Conservation (phyloP, 2,888 invertebrate species). For the Esperia sulphurella region DNA sequence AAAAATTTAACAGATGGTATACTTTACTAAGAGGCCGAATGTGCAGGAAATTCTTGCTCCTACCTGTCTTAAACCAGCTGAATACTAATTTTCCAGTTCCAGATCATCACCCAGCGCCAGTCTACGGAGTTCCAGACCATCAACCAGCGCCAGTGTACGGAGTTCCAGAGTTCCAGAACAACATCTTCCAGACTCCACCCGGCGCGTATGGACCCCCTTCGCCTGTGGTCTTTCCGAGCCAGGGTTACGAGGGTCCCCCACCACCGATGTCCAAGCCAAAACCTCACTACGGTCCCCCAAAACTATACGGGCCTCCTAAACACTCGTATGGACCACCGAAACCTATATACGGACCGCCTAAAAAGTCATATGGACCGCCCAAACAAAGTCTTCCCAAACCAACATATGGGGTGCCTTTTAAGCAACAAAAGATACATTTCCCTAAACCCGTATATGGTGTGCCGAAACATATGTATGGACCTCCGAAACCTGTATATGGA, state of each 20-base stretch:
- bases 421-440: conserved; percentile 39
- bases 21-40: no score
- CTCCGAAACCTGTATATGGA: conserved; percentile 63
- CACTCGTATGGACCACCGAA: conserved; percentile 60
- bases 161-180: conserved; percentile 75
- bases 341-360: conserved; percentile 49
- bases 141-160: conserved; percentile 80
- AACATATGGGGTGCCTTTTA: conserved; percentile 51
- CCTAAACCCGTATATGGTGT: conserved; percentile 45
- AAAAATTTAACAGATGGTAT: no score
- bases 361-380: conserved; percentile 47
- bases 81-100: conserved; percentile 37
- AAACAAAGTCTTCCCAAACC: conserved; percentile 48
- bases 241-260: conserved; percentile 73
- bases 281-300: conserved; percentile 52
- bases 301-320: conserved; percentile 66
- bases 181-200: conserved; percentile 45
- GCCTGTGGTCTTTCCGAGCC: conserved; percentile 58
- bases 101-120: conserved; percentile 75
- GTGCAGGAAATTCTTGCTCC: no score
- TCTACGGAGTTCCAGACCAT: conserved; percentile 78
- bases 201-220: conserved; percentile 75
- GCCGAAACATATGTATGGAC: conserved; percentile 59
- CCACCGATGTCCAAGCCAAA: conserved; percentile 59
- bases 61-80: no score